Evolutionary conservation across 2,113 vertebrate genomes (phyloP), one percentile per base, ranked within the genome.

Genomic region (Ceratotherium simum): DNA sequence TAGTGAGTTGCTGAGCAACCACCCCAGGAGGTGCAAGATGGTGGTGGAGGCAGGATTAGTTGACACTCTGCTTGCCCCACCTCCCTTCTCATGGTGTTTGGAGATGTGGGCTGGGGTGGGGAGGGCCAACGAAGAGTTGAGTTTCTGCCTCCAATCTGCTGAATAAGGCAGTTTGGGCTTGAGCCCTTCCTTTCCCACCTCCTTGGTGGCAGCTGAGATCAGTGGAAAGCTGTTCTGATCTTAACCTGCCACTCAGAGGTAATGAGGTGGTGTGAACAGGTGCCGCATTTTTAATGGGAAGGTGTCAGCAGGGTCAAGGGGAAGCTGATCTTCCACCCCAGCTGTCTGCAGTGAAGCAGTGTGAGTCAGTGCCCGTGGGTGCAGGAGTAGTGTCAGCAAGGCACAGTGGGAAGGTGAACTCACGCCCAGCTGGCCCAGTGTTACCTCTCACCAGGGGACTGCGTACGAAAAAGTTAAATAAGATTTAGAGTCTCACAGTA

Each of bases 371-470:
- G 2, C 9, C 6, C 23, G 5, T 1, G 1, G 21, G 20, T 20
- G 31, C 4, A 17, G 9, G 54, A n/a, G 0, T 8, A 8, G 1
- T 42, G 18, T 33, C 33, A 2, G 6, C 3, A 2, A 27, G 33
- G 12, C 7, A 33, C 5, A 51, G 1, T 67, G 54, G 25, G 48
- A 64, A 46, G 10, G 5, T 70, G 27, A 79, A 27, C 4, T 10
- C 1, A 18, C 7, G 16, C 8, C 0, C 6, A 80, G 21, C 16
- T 64, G 42, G 3, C 36, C 23, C 39, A 31, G 18, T 2, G 1
- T 54, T 81, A 12, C 8, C 39, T 36, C 8, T 51, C 18, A 12
- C 39, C 3, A 13, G 58, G 11, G n/a, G 3, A 51, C 4, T 39
- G 5, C 33, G 31, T 46, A 8, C 33, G 5, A 18, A n/a, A 48